phyloP scores from a whole-genome alignment of 2,113 vertebrate genomes.

The Oryzias javanicus region DNA sequence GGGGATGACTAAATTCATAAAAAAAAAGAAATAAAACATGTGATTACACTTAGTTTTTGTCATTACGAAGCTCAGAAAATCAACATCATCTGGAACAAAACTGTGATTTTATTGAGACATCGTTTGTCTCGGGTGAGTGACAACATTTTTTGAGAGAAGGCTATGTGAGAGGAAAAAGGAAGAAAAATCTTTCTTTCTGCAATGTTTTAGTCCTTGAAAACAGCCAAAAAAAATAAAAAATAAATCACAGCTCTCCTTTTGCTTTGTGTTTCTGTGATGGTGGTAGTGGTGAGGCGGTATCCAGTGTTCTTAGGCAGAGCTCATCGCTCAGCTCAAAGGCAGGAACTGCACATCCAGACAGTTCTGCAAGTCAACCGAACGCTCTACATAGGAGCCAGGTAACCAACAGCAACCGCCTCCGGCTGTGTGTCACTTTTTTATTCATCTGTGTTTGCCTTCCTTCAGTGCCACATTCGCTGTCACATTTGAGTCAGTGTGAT shows the following conservation, averaged over 20 bases:
- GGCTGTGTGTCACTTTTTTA: constrained; percentile 41
- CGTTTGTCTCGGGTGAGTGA: constrained; percentile 28
- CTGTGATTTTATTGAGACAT: neutral
- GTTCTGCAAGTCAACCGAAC: constrained; percentile 93
- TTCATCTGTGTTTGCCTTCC: constrained; percentile 57
- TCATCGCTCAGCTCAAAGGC: constrained; percentile 69
- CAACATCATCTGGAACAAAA: too few relatives aligned
- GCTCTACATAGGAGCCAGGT: constrained; percentile 95
- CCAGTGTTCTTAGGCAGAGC: constrained; percentile 89
- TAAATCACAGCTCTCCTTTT: neutral
- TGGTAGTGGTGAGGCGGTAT: constrained; percentile 87
- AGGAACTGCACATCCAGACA: constrained; percentile 88
- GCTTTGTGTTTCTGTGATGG: constrained; percentile 1
- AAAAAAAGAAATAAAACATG: constrained; percentile 12
- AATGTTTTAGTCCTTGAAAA: constrained; percentile 32
- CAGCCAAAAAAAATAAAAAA: neutral
- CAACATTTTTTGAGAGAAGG: constrained; percentile 40
- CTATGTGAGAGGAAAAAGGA: constrained; percentile 20
- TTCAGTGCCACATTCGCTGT: constrained; percentile 62
- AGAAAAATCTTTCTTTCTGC: constrained; percentile 6
- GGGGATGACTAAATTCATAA: neutral
- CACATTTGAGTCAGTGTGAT: constrained; percentile 34
- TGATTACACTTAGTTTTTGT: constrained; percentile 27
- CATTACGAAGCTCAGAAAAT: constrained; percentile 7
- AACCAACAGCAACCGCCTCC: constrained; percentile 65